phyloP scores from a whole-genome alignment of 2,113 vertebrate genomes.

The cat (Felis catus) region DNA sequence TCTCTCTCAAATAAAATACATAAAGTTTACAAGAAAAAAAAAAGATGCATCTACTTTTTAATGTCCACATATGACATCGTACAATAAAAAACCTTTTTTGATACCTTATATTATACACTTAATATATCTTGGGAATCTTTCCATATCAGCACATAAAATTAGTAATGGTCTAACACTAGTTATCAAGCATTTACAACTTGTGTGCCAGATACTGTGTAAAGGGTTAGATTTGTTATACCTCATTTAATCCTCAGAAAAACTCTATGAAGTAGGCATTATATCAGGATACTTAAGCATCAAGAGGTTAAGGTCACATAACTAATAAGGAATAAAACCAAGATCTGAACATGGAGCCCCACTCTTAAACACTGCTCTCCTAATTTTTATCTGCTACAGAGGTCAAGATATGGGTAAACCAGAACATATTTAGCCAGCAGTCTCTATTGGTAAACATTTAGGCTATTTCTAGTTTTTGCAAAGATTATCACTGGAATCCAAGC shows the following conservation, averaged over 20 bases:
- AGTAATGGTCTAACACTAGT: not conserved
- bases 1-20: no score
- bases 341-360: not conserved
- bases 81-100: not conserved
- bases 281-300: not conserved
- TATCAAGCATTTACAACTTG: not conserved
- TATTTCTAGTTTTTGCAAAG: slow-evolving; percentile 11
- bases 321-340: not conserved
- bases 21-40: not conserved
- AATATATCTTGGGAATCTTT: not conserved
- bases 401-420: not conserved
- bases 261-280: not conserved
- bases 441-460: not conserved
- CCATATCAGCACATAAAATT: not conserved
- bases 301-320: not conserved
- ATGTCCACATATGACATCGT: not conserved
- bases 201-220: not conserved
- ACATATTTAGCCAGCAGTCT: not conserved
- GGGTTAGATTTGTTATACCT: not conserved
- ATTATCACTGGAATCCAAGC: not conserved
- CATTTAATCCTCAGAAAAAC: slow-evolving; percentile 23
- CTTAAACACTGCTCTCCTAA: not conserved
- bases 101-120: not conserved
- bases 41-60: not conserved
- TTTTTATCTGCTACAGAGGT: not conserved